Conservation (phyloP, 2,888 invertebrate genomes). For the Aporophyla nigra region DNA sequence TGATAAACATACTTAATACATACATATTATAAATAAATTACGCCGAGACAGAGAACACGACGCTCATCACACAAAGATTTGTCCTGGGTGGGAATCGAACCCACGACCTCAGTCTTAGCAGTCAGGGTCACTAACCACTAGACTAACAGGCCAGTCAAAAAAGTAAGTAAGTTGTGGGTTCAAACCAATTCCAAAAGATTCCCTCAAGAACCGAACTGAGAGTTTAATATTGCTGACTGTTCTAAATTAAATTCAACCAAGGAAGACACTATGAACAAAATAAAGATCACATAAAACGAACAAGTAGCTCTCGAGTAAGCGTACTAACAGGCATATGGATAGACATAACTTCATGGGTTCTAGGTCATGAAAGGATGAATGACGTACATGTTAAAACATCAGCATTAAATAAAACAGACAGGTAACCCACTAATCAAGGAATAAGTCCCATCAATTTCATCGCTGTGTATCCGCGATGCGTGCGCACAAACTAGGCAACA, state of each 20-base stretch:
- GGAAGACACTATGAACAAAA: neutral
- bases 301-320: neutral
- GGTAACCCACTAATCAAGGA: constrained; percentile 19
- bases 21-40: too few species aligned
- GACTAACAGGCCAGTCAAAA: too few species aligned
- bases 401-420: constrained; percentile 7
- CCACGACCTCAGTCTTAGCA: too few species aligned
- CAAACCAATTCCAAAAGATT: neutral
- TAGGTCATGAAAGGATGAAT: neutral
- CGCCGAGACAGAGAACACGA: too few species aligned
- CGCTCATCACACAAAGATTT: too few species aligned
- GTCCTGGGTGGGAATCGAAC: too few species aligned
- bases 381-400: neutral
- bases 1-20: too few species aligned
- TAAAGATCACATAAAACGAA: neutral
- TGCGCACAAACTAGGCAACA: constrained; percentile 58
- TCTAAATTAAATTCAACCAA: neutral
- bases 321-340: neutral
- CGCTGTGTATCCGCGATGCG: constrained; percentile 41
- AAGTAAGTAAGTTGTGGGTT: neutral
- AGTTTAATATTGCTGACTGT: neutral
- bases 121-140: too few species aligned
- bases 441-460: constrained; percentile 29
- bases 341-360: too few species aligned
- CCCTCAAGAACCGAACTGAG: neutral